Base-by-base conservation (phyloP, 2,113 vertebrate genomes). In the Labeo rohita region DNA sequence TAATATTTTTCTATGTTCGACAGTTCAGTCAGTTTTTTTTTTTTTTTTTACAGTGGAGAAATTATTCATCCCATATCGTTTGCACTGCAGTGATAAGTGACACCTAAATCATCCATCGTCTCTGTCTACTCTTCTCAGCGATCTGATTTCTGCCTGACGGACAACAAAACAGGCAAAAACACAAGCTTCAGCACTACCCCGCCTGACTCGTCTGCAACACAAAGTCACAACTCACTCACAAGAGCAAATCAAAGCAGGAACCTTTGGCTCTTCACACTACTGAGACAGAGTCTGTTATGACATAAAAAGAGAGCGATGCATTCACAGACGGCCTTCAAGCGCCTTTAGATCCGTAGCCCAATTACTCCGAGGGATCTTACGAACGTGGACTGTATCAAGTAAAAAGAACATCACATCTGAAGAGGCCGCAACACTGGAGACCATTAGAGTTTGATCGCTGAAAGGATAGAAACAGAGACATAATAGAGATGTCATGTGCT, bases 301-400 rank as follows among this genome's bases (percentile, higher is more conserved):
- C 39, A 72, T 72, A 45, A 16, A n/a, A 72, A n/a, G 2, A 45
- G 9, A 72, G 68, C 0, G 18, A 72, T 18, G 39, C 39, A 72
- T 43, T 72, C 16, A 12, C 10, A 72, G 39, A n/a, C 4, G 68
- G 39, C 18, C 68, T 34, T 68, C 12, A 15, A 34, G 28, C 0
- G 28, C 28, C 28, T 72, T n/a, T 72, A 21, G 18, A 72, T 45
- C 10, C 39, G 1, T n/a, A 72, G 68, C 68, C 39, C 39, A 72
- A 72, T 72, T 72, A 72, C 68, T n/a, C 68, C 3, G 4, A 72
- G 39, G 68, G 68, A 72, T 72, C 68, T 72, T 72, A 72, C 8
- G 18, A 72, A 45, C 21, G 8, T 72, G 18, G 68, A 72, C 39
- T 6, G 68, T 12, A 45, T 72, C 68, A 45, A 45, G 68, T 45